Percentiles rank a stretch among this genome's conserved stretches.
phyloP scores from a whole-genome alignment of 2,888 invertebrate genomes.

The Nesidiocoris tenuis region DNA sequence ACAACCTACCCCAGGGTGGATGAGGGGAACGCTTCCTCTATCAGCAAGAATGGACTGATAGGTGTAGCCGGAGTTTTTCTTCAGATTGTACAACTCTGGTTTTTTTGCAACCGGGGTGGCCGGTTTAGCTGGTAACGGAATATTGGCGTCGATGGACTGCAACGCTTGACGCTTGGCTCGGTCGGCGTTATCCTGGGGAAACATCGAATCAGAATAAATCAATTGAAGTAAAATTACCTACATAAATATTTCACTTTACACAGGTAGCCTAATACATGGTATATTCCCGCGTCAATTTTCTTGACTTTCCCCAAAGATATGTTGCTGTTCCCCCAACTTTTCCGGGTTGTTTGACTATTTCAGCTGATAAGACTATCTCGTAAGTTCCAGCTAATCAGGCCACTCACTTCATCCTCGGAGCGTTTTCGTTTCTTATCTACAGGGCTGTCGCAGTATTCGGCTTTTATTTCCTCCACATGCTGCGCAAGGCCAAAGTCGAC shows the following conservation, averaged over 20 bases:
- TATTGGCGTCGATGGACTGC: constrained; percentile 27
- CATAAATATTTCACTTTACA: not conserved
- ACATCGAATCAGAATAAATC: not conserved
- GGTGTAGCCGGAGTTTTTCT: constrained; percentile 8
- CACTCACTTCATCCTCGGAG: constrained; percentile 44
- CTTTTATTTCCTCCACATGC: constrained; percentile 54
- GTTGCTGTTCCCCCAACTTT: too few relatives aligned
- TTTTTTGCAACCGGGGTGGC: constrained; percentile 9
- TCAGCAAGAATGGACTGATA: constrained; percentile 18
- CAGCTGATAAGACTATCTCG: too few relatives aligned
- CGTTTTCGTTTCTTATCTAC: constrained; percentile 46
- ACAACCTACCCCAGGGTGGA: constrained; percentile 30
- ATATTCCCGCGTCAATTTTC: too few relatives aligned
- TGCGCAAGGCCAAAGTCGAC: constrained; percentile 91
- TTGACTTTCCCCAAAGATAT: too few relatives aligned
- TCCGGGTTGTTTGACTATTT: too few relatives aligned
- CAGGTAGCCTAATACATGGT: too few relatives aligned
- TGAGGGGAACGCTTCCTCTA: constrained; percentile 10
- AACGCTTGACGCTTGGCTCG: constrained; percentile 28
- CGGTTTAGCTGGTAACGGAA: constrained; percentile 21
- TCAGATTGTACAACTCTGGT: constrained; percentile 20
- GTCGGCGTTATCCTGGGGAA: not conserved
- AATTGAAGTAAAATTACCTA: too few relatives aligned
- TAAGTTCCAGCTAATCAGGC: too few relatives aligned
- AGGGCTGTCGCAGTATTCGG: constrained; percentile 31